These are phyloP conservation scores for Propithecus perrieri DNA, from an alignment of 2,797 vertebrate species.

Conservation along the genomic window DNA sequence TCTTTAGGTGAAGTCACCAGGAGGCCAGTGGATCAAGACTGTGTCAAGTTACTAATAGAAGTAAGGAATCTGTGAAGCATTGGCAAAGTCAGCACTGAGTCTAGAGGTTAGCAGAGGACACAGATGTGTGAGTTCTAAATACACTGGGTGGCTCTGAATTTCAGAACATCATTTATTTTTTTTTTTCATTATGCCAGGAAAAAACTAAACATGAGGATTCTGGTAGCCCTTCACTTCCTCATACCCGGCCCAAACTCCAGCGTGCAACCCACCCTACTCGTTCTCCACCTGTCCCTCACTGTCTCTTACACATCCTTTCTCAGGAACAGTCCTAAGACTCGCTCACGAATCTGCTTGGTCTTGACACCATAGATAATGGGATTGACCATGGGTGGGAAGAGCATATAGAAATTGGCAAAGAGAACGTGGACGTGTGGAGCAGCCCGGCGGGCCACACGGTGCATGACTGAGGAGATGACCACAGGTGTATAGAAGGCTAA, in stretches of 20 bases:
- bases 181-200: neutral
- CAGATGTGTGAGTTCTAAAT: neutral
- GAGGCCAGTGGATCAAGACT: neutral
- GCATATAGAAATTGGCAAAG: constrained; percentile 67
- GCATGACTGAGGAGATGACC: constrained; percentile 63
- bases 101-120: neutral
- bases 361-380: constrained; percentile 74
- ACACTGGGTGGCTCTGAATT: neutral
- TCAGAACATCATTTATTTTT: neutral
- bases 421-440: constrained; percentile 69
- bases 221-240: neutral
- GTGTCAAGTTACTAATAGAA: neutral
- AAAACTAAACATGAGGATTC: neutral
- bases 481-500: constrained; percentile 59
- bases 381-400: constrained; percentile 69
- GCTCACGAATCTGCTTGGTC: constrained; percentile 65
- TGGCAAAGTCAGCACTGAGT: neutral
- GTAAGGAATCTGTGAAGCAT: neutral
- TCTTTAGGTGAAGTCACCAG: neutral
- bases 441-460: neutral
- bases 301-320: neutral
- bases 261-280: neutral
- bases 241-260: neutral
- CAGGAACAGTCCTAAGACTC: constrained; percentile 9
- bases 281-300: neutral